Percentiles rank a stretch among this genome's conserved stretches.
Evolutionary conservation across 2,888 invertebrate species (phyloP).

Genomic region (Limnephilus auricula): DNA sequence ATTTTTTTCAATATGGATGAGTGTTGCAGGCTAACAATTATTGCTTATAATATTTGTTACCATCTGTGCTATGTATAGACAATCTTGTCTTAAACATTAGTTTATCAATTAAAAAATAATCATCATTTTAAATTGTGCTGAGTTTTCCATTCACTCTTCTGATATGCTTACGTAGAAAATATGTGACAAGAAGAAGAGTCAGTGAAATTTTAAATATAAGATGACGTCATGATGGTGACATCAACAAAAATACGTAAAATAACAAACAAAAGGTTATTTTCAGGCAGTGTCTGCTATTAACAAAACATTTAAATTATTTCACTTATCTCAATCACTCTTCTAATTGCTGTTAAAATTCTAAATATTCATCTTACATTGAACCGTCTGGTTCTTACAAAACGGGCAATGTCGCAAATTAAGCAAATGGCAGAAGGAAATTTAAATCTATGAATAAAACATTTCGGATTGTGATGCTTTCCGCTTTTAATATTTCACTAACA

Average conservation of each 20-base stretch:
- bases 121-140: no score
- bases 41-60: no score
- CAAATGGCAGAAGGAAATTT: not conserved
- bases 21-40: no score
- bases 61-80: no score
- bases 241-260: not conserved
- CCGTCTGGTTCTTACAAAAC: not conserved
- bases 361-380: constrained; percentile 2
- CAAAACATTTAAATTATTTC: not conserved
- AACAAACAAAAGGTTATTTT: not conserved
- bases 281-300: not conserved
- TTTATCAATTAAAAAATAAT: no score
- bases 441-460: constrained; percentile 2
- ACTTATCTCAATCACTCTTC: not conserved
- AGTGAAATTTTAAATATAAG: no score
- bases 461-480: not conserved
- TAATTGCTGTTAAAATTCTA: not conserved
- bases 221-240: not conserved
- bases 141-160: no score
- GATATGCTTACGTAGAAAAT: no score
- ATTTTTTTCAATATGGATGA: no score
- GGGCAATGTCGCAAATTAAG: not conserved
- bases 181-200: no score
- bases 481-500: not conserved
- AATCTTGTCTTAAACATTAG: no score